A percentile compares a stretch with the other conserved stretches of the same genome.
These are phyloP conservation scores for Myotis myotis DNA, from an alignment of 2,797 vertebrate species.

Conservation along the genomic window DNA sequence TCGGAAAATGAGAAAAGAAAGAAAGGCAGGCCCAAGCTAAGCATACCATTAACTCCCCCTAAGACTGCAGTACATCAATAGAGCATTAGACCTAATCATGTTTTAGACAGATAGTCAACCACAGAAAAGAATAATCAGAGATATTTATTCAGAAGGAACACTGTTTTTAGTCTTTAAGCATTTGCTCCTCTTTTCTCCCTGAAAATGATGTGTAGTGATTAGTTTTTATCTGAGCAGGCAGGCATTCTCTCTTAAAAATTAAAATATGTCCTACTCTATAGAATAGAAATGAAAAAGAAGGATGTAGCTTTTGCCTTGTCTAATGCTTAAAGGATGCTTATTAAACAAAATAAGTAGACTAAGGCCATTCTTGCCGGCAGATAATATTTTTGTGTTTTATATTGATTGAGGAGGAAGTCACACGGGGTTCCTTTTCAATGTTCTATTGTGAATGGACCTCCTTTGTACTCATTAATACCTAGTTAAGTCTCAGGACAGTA, in stretches of 20 bases:
- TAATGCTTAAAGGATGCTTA: not conserved
- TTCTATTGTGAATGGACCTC: not conserved
- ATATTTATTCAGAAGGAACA: slow-evolving; percentile 76
- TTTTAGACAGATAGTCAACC: slow-evolving; percentile 72
- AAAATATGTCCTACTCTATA: not conserved
- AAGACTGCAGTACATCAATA: slow-evolving; percentile 77
- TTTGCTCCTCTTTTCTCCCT: slow-evolving; percentile 7
- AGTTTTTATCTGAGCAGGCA: not conserved
- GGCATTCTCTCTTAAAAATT: slow-evolving; percentile 32
- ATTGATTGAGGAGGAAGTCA: slow-evolving; percentile 47
- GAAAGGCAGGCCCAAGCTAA: slow-evolving; percentile 71
- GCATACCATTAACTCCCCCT: slow-evolving; percentile 79
- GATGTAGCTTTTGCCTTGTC: not conserved
- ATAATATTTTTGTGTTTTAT: slow-evolving; percentile 44
- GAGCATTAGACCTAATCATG: slow-evolving; percentile 77
- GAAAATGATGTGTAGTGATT: slow-evolving; percentile 43
- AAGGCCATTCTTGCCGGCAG: not conserved
- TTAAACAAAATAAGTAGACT: slow-evolving; percentile 28
- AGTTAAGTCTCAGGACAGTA: not conserved
- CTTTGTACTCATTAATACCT: slow-evolving; percentile 34
- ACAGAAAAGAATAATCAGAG: slow-evolving; percentile 71
- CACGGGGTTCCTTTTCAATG: not conserved
- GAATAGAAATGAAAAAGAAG: slow-evolving; percentile 1
- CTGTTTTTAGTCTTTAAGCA: slow-evolving; percentile 26
- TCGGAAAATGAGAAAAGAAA: slow-evolving; percentile 83